Percentiles rank a stretch among this genome's conserved stretches.
These are phyloP conservation scores for Leucophenga varia DNA, from an alignment of 1,140 invertebrate species.

Conservation along the genomic window DNA sequence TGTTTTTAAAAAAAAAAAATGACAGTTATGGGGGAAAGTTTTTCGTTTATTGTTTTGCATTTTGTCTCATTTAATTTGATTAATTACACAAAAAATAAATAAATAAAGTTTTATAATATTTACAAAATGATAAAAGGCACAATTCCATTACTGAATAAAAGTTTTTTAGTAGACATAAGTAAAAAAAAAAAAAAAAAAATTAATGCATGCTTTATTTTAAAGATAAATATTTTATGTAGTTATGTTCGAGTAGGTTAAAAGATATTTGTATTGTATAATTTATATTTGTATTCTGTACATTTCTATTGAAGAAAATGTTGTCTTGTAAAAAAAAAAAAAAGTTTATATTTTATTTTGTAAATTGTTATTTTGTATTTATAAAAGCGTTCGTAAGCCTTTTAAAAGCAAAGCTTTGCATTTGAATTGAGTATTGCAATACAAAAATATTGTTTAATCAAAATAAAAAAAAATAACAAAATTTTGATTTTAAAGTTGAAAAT, in stretches of 20 bases:
- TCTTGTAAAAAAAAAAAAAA: slow-evolving; percentile 14
- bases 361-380: too few relatives aligned
- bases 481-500: too few relatives aligned
- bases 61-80: slow-evolving; percentile 12
- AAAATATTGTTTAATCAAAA: too few relatives aligned
- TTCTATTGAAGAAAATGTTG: slow-evolving; percentile 7
- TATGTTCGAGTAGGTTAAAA: background rate
- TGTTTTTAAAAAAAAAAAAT: too few relatives aligned
- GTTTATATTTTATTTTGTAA: background rate
- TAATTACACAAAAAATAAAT: slow-evolving; percentile 12
- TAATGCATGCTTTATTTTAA: background rate
- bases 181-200: slow-evolving; percentile 1
- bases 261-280: too few relatives aligned
- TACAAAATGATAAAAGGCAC: background rate
- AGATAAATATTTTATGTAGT: background rate
- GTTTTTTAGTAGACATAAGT: slow-evolving; percentile 11
- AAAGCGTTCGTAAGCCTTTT: slow-evolving; percentile 40
- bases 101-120: slow-evolving; percentile 1
- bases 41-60: slow-evolving; percentile 27
- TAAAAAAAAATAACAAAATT: too few relatives aligned
- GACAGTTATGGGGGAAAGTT: slow-evolving; percentile 46
- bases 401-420: slow-evolving; percentile 35
- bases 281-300: too few relatives aligned
- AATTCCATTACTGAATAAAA: too few relatives aligned
- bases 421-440: too few relatives aligned